Conservation (phyloP, 2,113 vertebrate species). For the Hucho hucho region DNA sequence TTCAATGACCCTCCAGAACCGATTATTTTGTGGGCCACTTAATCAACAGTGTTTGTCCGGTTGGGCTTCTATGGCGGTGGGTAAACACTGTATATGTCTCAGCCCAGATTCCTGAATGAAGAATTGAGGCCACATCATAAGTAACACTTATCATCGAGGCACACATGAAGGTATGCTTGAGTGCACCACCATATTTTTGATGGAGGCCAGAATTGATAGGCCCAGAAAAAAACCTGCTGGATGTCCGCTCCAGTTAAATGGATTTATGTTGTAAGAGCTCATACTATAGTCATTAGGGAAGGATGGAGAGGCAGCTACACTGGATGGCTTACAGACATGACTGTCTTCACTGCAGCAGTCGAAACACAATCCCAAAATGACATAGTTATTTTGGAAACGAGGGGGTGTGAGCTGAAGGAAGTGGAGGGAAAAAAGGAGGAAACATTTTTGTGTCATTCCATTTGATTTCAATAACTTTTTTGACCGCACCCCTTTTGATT, state of each 20-base stretch:
- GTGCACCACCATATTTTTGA: slow-evolving; percentile 31
- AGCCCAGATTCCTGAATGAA: slow-evolving; percentile 12
- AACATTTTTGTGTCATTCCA: neutral
- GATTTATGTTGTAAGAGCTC: slow-evolving; percentile 15
- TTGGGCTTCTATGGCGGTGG: neutral
- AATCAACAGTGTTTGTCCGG: too few relatives aligned
- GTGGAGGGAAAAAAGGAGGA: neutral
- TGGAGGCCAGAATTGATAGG: slow-evolving; percentile 35
- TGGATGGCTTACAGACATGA: neutral
- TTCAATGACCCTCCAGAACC: neutral
- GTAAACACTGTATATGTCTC: neutral
- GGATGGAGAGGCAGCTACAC: neutral
- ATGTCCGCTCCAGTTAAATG: slow-evolving; percentile 32
- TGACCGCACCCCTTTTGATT: too few relatives aligned
- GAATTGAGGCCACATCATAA: slow-evolving; percentile 19
- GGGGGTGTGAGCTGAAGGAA: neutral
- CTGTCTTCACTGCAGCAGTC: neutral
- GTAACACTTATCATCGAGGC: slow-evolving; percentile 40
- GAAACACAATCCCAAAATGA: neutral
- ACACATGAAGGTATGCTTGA: slow-evolving; percentile 34
- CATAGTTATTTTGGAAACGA: neutral
- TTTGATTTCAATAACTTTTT: too few relatives aligned
- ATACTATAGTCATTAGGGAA: slow-evolving; percentile 3
- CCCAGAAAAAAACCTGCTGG: slow-evolving; percentile 26
- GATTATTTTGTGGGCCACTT: neutral